These are phyloP conservation scores for Dissostichus mawsoni DNA, from an alignment of 2,113 vertebrate genomes.

Conservation along the genomic window DNA sequence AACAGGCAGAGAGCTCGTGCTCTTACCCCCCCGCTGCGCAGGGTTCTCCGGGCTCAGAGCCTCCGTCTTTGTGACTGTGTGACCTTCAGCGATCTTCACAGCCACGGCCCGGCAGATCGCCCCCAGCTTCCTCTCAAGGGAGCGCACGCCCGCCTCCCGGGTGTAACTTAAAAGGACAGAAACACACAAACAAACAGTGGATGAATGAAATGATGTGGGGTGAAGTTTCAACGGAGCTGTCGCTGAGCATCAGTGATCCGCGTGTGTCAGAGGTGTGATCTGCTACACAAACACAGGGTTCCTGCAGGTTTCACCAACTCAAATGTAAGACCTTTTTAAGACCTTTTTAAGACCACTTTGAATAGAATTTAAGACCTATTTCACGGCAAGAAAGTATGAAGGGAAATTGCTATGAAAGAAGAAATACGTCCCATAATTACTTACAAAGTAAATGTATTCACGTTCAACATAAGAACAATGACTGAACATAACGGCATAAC, in stretches of 20 bases:
- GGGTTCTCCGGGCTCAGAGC: not conserved
- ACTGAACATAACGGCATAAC: too few relatives aligned
- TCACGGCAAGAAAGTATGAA: too few relatives aligned
- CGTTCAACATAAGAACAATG: too few relatives aligned
- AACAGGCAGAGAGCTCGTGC: not conserved
- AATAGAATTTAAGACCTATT: too few relatives aligned
- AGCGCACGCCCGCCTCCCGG: constrained; percentile 95
- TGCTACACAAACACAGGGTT: not conserved
- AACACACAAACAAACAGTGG: constrained; percentile 11
- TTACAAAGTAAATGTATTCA: too few relatives aligned
- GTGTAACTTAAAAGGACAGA: constrained; percentile 87
- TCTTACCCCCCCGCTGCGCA: constrained; percentile 62
- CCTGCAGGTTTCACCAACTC: too few relatives aligned
- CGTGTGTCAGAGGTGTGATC: not conserved
- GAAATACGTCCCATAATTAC: too few relatives aligned
- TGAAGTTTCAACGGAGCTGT: not conserved
- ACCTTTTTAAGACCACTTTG: too few relatives aligned
- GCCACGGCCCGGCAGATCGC: constrained; percentile 96
- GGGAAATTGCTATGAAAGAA: too few relatives aligned
- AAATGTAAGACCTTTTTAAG: too few relatives aligned
- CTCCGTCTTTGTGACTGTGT: constrained; percentile 79
- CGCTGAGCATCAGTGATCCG: not conserved
- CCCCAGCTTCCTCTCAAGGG: constrained; percentile 93
- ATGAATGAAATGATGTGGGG: not conserved
- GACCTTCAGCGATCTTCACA: constrained; percentile 95